phyloP scores from a whole-genome alignment of 2,113 vertebrate species.

The Orcinus orca region DNA sequence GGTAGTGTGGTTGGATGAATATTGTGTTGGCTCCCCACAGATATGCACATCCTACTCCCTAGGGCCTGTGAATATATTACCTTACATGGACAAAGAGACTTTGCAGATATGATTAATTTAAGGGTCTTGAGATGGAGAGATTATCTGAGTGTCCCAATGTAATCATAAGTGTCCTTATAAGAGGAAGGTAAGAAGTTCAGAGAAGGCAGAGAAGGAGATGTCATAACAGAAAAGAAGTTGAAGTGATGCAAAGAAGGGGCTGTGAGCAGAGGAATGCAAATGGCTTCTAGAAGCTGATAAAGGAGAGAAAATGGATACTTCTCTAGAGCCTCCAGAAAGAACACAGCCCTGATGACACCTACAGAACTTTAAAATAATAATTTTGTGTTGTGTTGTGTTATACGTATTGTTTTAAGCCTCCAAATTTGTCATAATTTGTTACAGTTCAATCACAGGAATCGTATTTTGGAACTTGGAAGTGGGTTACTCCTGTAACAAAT shows the following conservation, averaged over 20 bases:
- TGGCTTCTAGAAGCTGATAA: neutral
- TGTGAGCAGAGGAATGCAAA: neutral
- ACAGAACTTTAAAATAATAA: neutral
- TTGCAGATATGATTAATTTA: neutral
- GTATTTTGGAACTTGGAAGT: neutral
- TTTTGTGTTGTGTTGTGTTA: neutral
- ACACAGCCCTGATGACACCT: neutral
- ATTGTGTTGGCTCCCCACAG: neutral
- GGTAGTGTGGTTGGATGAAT: neutral
- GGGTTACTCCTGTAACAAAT: neutral
- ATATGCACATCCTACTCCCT: neutral
- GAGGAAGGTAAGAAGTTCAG: neutral
- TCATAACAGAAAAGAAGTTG: neutral
- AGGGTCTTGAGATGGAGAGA: neutral
- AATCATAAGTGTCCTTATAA: neutral
- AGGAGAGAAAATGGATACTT: neutral
- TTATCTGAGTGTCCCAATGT: neutral
- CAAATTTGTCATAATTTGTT: neutral
- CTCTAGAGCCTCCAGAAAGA: neutral
- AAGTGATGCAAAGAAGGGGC: neutral
- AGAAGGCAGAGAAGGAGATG: neutral
- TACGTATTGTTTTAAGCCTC: neutral
- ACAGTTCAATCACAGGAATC: neutral
- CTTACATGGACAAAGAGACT: neutral
- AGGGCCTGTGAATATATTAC: neutral